Base-by-base conservation (phyloP, 2,888 invertebrate species). In the Folsomia candida region DNA sequence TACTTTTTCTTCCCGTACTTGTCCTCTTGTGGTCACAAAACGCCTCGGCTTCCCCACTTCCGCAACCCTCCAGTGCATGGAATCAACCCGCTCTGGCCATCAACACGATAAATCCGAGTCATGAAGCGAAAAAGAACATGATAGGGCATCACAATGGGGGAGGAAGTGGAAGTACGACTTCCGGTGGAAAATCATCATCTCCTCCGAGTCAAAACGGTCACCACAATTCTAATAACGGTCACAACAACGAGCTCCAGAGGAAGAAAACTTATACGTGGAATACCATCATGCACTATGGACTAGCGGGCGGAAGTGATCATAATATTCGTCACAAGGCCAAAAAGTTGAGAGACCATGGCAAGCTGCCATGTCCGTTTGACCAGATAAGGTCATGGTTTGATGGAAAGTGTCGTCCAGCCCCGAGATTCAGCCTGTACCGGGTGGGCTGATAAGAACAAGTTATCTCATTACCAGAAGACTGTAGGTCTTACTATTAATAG, bases 21-120 rank as follows among this genome's bases (percentile, higher is more conserved):
- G 20, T 58, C 20, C 22, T 58, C 9, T 14, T 22, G 22, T 58
- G 58, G 11, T 58, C 58, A 22, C 18, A 58, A 9, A 9, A 22
- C 9, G n/a, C n/a, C n/a, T n/a, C n/a, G n/a, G n/a, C n/a, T n/a
- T n/a, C n/a, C n/a, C n/a, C n/a, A n/a, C n/a, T n/a, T n/a, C n/a
- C n/a, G n/a, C n/a, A n/a, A n/a, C 73, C 75, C 6, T 72, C 72
- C 29, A 75, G 75, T 68, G 72, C 75, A 0, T 75, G 75, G 75
- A 72, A 75, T 68, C 75, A 75, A 60, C 68, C 75, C 11, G 71
- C 70, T 4, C 67, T 75, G 9, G 70, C 69, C 37, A 61, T 75
- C 27, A 69, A 69, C 26, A 62, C 61, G 22, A 68, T 68, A 51
- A 61, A 68, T 57, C 61, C 26, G 28, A 65, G 54, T 20, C n/a